Base-by-base conservation (phyloP, 2,888 invertebrate species). In the Fragum whitleyi region DNA sequence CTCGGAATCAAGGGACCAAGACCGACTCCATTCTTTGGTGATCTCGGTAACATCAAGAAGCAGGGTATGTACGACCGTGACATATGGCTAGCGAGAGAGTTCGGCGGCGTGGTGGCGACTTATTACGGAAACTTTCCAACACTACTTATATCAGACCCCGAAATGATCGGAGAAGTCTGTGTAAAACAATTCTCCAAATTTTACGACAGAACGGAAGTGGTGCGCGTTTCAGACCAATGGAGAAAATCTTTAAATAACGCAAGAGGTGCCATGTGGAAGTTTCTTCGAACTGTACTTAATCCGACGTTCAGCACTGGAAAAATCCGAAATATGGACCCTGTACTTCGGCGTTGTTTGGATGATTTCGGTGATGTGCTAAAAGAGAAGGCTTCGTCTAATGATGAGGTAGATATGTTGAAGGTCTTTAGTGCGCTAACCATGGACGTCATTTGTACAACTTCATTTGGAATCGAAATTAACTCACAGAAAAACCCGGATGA, bases 131-230 rank as follows among this genome's bases (percentile, higher is more conserved):
- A 85, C 29, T 23, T 39, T 14, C 85, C 87, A 1, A n/a, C 71
- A 11, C 42, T 89, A 2, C 26, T 82, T 23, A 74, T 88, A 0
- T 55, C 83, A 16, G 88, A 87, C 67, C 86, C 88, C 2, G 87
- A 88, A 1, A 80, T 87, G 67, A 74, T 89, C 6, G 81, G 83
- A 65, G 74, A 87, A 51, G 83, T 87, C 11, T 70, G 72, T 19
- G 75, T 88, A 0, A 89, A 86, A 61, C 69, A 86, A 16, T 89
- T 89, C 53, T 71, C 79, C 7, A 86, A 83, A n/a, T 88, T 86
- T 74, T 72, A 76, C 28, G 83, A 88, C 59, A 69, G 87, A 72
- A 68, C 68, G 0, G 75, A 77, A n/a, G 59, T 65, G 0, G 57
- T 80, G 1, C 23, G 42, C 23, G 23, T 19, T 5, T 32, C 77